Evolutionary conservation across 2,888 invertebrate genomes (phyloP).

Genomic region (Eudiplozoon nipponicum): DNA sequence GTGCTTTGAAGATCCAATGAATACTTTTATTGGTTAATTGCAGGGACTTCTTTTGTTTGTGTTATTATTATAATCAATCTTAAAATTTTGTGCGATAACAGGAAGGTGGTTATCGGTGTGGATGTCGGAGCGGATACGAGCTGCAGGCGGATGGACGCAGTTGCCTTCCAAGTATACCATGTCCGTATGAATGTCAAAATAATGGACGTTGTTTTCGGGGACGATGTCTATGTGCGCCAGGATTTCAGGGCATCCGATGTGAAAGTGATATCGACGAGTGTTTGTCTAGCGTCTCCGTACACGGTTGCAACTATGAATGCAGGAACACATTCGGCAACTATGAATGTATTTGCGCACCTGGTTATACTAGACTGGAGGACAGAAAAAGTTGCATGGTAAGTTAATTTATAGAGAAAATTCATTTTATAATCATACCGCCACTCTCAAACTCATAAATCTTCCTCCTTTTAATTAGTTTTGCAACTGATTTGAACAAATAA

Average conservation of each 20-base stretch:
- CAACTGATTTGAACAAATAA: too few relatives aligned
- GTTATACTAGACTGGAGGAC: not conserved
- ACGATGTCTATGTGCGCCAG: constrained; percentile 1
- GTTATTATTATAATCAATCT: too few relatives aligned
- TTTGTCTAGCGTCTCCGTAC: not conserved
- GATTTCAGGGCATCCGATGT: not conserved
- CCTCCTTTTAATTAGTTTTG: too few relatives aligned
- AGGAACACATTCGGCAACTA: not conserved
- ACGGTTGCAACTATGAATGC: not conserved
- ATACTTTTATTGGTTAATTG: too few relatives aligned
- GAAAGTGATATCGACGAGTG: not conserved
- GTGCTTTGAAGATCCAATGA: too few relatives aligned
- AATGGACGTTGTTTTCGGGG: constrained; percentile 2
- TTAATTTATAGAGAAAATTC: too few relatives aligned
- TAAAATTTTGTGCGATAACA: too few relatives aligned
- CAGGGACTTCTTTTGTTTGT: too few relatives aligned
- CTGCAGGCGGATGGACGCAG: not conserved
- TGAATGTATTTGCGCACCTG: not conserved
- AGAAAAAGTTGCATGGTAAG: constrained; percentile 2
- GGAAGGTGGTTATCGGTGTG: constrained; percentile 3
- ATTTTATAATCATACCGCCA: too few relatives aligned
- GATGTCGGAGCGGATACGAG: not conserved
- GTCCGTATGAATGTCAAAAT: not conserved
- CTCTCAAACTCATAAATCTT: too few relatives aligned
- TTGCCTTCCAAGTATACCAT: not conserved